Conservation (phyloP, 2,113 vertebrate genomes). For the Eonycteris spelaea region DNA sequence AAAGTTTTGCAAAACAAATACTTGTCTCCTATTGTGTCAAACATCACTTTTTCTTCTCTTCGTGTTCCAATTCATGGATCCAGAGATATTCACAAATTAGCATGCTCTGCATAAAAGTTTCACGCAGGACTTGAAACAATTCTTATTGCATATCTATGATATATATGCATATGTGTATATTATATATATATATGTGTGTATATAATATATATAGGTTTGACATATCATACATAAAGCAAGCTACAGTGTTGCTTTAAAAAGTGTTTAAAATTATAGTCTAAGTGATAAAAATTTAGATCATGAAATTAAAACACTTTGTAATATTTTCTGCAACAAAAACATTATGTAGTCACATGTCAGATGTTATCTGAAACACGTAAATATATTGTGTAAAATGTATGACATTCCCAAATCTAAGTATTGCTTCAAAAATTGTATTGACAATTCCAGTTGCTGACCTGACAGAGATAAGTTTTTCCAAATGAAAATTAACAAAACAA, state of each 20-base stretch:
- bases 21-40: neutral
- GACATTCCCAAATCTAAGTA: neutral
- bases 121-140: neutral
- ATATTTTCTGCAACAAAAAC: neutral
- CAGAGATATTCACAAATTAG: neutral
- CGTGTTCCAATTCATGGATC: neutral
- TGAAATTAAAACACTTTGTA: neutral
- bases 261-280: neutral
- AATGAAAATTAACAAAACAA: neutral
- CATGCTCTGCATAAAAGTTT: neutral
- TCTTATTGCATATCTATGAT: neutral
- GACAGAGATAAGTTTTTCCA: neutral
- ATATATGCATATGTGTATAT: neutral
- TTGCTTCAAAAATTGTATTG: neutral
- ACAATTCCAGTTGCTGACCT: neutral
- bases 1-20: neutral
- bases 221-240: neutral
- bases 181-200: neutral
- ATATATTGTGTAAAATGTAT: neutral
- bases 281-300: neutral
- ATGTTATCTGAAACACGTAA: neutral
- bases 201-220: too few species aligned
- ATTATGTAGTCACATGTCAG: neutral
- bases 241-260: neutral
- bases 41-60: neutral